Conservation (phyloP, 1,140 invertebrate species). For the Oedothorax gibbosus region DNA sequence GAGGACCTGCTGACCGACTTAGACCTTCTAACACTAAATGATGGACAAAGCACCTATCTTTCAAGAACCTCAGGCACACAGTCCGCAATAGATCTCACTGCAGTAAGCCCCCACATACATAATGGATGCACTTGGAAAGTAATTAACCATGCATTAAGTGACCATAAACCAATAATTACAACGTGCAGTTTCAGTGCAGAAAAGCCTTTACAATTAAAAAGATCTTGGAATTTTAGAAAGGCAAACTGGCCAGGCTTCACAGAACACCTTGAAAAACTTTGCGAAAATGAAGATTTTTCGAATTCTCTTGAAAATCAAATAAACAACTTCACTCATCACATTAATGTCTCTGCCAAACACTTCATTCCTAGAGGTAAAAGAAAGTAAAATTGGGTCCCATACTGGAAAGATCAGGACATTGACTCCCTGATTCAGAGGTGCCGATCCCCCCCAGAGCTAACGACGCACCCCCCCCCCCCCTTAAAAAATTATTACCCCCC, state of each 20-base stretch:
- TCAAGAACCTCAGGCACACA: neutral
- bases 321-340: neutral
- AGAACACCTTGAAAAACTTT: neutral
- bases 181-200: neutral
- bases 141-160: neutral
- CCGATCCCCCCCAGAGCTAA: no score
- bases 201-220: neutral
- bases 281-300: no score
- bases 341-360: neutral
- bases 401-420: constrained; percentile 16
- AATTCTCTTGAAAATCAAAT: neutral
- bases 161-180: neutral
- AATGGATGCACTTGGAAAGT: neutral
- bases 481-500: no score
- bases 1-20: constrained; percentile 11
- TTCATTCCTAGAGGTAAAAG: constrained; percentile 15
- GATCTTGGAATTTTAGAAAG: constrained; percentile 15
- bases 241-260: constrained; percentile 9
- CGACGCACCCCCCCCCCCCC: no score
- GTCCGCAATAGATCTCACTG: neutral
- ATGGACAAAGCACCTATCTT: neutral
- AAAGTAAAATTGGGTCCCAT: constrained; percentile 8
- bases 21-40: neutral
- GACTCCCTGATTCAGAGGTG: no score
- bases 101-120: neutral